Base-by-base conservation (phyloP, 2,113 vertebrate genomes). In the Lampris incognitus region DNA sequence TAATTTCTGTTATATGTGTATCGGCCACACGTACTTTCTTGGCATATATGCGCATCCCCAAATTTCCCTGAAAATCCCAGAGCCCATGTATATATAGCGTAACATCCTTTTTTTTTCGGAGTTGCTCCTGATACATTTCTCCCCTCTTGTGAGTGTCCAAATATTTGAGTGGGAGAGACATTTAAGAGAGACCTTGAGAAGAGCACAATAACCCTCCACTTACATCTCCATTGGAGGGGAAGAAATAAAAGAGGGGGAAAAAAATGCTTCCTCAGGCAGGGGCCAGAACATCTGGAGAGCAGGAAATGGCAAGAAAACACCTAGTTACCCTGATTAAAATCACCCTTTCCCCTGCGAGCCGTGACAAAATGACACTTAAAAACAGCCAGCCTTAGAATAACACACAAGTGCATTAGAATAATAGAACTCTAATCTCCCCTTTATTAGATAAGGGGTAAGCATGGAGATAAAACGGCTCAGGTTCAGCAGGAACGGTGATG, bases 91-190 rank as follows among this genome's bases (percentile, higher is more conserved):
- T 44, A 74, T 38, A 63, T 51, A 65, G 36, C 46, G 36, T 11
- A 42, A 3, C 24, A 24, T 24, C 24, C 24, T 9, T 55, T 49
- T 59, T 36, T 61, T 51, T n/a, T 4, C 1, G 5, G 51, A 71
- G 71, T 73, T 88, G 72, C 85, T 89, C 88, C 87, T 91, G 88
- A 90, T 92, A 88, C 91, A 92, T 88, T 88, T 87, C 87, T 86
- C 79, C 85, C 78, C 85, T 91, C 87, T 91, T 89, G 86, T 89
- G 89, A 79, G 81, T 92, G 91, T 93, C 91, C 89, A 90, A 93
- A 92, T 92, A 92, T 92, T 91, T 92, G 89, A 92, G 87, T 86
- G 84, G 79, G 69, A 87, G 83, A 87, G 89, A 89, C 82, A 78
- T 92, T 93, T 91, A 87, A 89, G 83, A 88, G 90, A 89, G 85